A percentile compares a stretch with the other conserved stretches of the same genome.
phyloP scores from a whole-genome alignment of 2,113 vertebrate genomes.

The Paramormyrops kingsleyae region DNA sequence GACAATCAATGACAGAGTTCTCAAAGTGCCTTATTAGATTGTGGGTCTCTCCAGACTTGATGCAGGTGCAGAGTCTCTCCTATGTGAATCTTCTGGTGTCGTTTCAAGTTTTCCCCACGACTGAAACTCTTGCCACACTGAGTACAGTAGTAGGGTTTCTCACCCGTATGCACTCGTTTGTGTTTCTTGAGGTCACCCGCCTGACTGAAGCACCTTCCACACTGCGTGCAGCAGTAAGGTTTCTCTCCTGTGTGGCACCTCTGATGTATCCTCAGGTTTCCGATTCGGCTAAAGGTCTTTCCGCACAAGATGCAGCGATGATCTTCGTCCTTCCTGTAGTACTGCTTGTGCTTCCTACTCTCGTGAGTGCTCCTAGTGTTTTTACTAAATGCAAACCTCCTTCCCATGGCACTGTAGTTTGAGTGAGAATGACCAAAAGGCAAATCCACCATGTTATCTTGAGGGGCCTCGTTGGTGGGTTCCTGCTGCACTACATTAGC shows the following conservation, averaged over 20 bases:
- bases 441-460: neutral
- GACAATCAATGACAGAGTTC: neutral
- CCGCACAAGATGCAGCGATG: slow-evolving; percentile 21
- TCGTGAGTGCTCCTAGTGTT: slow-evolving; percentile 24
- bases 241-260: slow-evolving; percentile 26
- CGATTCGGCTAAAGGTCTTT: slow-evolving; percentile 21
- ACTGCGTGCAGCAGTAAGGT: slow-evolving; percentile 49
- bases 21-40: slow-evolving; percentile 57
- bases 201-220: slow-evolving; percentile 58
- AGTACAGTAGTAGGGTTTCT: slow-evolving; percentile 58
- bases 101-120: slow-evolving; percentile 62
- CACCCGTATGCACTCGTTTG: slow-evolving; percentile 60
- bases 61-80: slow-evolving; percentile 59
- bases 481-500: slow-evolving; percentile 28
- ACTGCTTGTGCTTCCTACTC: slow-evolving; percentile 19
- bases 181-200: slow-evolving; percentile 58
- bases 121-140: slow-evolving; percentile 59
- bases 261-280: slow-evolving; percentile 28
- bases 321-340: slow-evolving; percentile 6
- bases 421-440: slow-evolving; percentile 34
- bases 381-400: slow-evolving; percentile 22
- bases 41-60: slow-evolving; percentile 58
- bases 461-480: slow-evolving; percentile 9
- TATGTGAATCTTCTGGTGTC: slow-evolving; percentile 62
- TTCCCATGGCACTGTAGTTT: slow-evolving; percentile 20